Evolutionary conservation across 2,888 invertebrate genomes (phyloP), one percentile per base, ranked within the genome.

Genomic region (Drymonia ruficornis): DNA sequence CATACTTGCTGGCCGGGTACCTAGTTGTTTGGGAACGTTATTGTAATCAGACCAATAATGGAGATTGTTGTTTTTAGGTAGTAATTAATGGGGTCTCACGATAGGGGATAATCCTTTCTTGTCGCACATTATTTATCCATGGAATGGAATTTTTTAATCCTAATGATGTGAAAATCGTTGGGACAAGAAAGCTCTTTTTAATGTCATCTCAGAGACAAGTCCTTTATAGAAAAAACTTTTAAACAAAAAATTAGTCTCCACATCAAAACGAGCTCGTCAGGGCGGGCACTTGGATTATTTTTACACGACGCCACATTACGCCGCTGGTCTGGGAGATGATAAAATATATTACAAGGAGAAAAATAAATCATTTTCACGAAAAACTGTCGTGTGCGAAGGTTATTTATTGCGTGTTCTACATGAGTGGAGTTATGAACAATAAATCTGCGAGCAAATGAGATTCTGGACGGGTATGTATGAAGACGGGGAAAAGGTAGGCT

Each of bases 391-490:
- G 46, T 46, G 7, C 46, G 29, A 9, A 6, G 19, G 29, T 46
- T 46, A 46, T 29, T 46, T 46, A 46, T 46, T 46, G 29, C 46
- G 28, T 43, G 43, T 46, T 46, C 46, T 46, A 15, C 46, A 29
- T 46, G 46, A 46, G 46, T 29, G 46, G 46, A 46, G 46, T 46
- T 46, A 46, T 9, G 46, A 46, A 46, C 46, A 46, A 29, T 46
- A 46, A 46, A 46, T 46, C 28, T 46, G 46, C 8, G 46, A 29
- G 29, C 46, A 15, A 46, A 46, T 46, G 29, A 29, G 46, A 46
- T 46, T 46, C n/a, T 15, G 13, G 46, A 11, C 23, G 23, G 7
- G 44, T n/a, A 5, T 28, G 19, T 40, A 40, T 16, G 40, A 40
- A 9, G 16, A 40, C 40, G 2, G 15, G 16, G 16, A 11, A 11